Evolutionary conservation across 2,888 invertebrate genomes (phyloP), one percentile per base, ranked within the genome.

Genomic region (Endomychus coccineus): DNA sequence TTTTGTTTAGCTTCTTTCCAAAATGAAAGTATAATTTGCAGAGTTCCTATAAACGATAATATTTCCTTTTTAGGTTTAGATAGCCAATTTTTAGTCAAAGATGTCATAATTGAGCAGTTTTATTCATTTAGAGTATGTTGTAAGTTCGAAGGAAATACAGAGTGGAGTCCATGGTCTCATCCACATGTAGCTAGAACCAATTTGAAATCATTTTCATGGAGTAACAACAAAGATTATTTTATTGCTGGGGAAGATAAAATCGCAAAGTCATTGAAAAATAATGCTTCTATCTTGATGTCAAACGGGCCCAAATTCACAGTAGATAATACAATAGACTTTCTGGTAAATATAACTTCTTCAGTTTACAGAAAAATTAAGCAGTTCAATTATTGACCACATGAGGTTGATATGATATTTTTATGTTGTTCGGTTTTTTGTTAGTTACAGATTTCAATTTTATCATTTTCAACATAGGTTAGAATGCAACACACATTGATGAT

Each of bases 41-140:
- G n/a, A n/a, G n/a, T n/a, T n/a, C n/a, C n/a, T n/a, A n/a, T n/a
- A 22, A n/a, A n/a, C n/a, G n/a, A n/a, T n/a, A n/a, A n/a, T 29
- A 27, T 32, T 13, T 27, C 31, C 16, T 27, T 39, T 36, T 24
- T 34, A 60, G 74, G 75, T 21, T 50, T 67, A 14, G 68, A 70
- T 19, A 63, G 57, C 4, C 64, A 62, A 30, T 68, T 59, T 50
- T 61, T 71, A 24, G 64, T 72, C 5, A 67, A 70, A 51, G 70
- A 73, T 48, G 54, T 75, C 29, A 56, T 59, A 32, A 57, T 67
- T 12, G 58, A 65, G 42, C 61, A 65, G 34, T 53, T 61, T 2
- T 73, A 74, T 52, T 70, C 74, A 2, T 70, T 75, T 49, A 60
- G 74, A 46, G 71, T 75, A 3, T 66, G 72, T 48, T 69, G 74